Evolutionary conservation across 1,140 invertebrate species (phyloP), one percentile per base, ranked within the genome.

Genomic region (Anoplolepis gracilipes): DNA sequence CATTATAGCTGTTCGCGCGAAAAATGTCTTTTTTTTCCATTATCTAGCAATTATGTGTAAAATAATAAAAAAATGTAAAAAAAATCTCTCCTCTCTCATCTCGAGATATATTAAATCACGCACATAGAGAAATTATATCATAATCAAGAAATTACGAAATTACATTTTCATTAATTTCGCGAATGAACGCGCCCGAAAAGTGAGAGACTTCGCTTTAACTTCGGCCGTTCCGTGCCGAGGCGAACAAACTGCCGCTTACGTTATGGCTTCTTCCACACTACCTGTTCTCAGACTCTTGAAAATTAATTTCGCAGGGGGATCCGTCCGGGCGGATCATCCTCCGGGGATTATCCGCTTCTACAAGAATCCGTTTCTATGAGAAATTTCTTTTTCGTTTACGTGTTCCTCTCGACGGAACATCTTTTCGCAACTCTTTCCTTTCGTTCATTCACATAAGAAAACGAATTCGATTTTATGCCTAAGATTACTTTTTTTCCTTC

Each of bases 371-470:
- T 28, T 25, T 82, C 78, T 61, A 61, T 73, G 67, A 73, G 78
- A 82, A 73, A 82, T 82, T 81, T 82, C 78, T 82, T 82, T 82
- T 82, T 73, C 67, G 78, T 61, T 72, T 82, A 73, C 53, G 78
- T 73, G 67, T 73, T 72, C 30, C 39, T n/a, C 67, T 11, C 67
- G 65, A 25, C 36, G n/a, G 53, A 81, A 19, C 78, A 61, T 82
- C 78, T 59, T 72, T 73, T 82, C 67, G 67, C 53, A 73, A 72
- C 67, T 81, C 4, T 16, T 59, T 25, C 28, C 3, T 42, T 13
- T 42, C 22, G 28, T n/a, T 36, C 36, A 33, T 82, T 70, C 78
- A 42, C 78, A 53, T 36, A 42, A 25, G 67, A 67, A 46, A 81
- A 82, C 78, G 65, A 42, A 82, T 82, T 82, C 55, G 30, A 55